Evolutionary conservation across 2,113 vertebrate genomes (phyloP).

Genomic region (Megalops atlanticus): DNA sequence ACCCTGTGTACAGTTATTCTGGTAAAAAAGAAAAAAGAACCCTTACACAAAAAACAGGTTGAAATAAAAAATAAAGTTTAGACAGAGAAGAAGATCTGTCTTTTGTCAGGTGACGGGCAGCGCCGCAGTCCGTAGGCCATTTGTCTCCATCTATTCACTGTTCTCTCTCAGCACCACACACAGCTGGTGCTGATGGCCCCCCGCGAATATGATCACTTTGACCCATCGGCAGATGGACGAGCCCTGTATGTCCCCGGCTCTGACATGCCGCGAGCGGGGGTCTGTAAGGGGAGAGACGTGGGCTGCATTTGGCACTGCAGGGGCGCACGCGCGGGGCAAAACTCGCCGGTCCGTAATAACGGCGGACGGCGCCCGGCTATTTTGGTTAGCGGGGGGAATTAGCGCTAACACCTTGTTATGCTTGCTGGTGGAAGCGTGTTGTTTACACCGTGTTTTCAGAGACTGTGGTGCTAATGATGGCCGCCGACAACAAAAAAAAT

Average conservation of each 20-base stretch:
- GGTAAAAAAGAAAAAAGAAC: too few species aligned
- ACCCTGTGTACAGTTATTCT: too few species aligned
- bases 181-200: neutral
- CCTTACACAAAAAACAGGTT: too few species aligned
- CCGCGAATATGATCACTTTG: neutral
- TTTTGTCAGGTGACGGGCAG: neutral
- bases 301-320: constrained; percentile 38
- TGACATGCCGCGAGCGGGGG: neutral
- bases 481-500: neutral
- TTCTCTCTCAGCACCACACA: neutral
- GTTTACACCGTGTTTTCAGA: constrained; percentile 17
- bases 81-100: too few species aligned
- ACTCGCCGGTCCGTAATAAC: neutral
- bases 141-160: neutral
- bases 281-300: neutral
- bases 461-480: constrained; percentile 15
- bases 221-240: neutral
- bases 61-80: too few species aligned
- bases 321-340: neutral
- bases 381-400: constrained; percentile 37
- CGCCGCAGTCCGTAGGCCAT: too few species aligned
- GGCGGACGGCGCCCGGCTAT: constrained; percentile 34
- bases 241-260: neutral
- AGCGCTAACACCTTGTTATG: constrained; percentile 44
- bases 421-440: constrained; percentile 34